Evolutionary conservation across 2,113 vertebrate genomes (phyloP).

Genomic region (Tauraco erythrolophus): DNA sequence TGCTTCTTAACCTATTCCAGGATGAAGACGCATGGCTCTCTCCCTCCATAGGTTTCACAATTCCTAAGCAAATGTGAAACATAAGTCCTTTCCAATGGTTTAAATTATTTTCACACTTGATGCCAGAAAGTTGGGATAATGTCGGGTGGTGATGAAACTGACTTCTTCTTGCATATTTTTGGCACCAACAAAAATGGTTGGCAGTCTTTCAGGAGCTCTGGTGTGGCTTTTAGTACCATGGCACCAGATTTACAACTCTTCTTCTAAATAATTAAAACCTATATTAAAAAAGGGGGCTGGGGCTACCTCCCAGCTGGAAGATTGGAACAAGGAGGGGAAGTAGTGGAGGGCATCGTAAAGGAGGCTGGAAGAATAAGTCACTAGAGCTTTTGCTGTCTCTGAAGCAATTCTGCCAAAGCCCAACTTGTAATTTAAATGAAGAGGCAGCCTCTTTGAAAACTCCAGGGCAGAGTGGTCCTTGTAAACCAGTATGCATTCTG

Average conservation of each 20-base stretch:
- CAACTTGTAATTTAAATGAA: background rate
- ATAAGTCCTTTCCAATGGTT: conserved; percentile 37
- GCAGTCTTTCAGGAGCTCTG: conserved; percentile 22
- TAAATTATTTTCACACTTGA: conserved; percentile 37
- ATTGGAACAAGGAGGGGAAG: conserved; percentile 20
- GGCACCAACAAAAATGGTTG: background rate
- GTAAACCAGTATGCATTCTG: background rate
- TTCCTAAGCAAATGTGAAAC: conserved; percentile 34
- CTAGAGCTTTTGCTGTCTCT: background rate
- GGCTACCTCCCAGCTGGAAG: conserved; percentile 55
- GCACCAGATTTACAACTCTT: conserved; percentile 41
- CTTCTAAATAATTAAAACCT: conserved; percentile 63
- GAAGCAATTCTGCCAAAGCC: background rate
- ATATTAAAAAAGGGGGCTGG: conserved; percentile 28
- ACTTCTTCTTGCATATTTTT: conserved; percentile 38
- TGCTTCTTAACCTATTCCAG: conserved; percentile 29
- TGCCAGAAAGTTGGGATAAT: conserved; percentile 40
- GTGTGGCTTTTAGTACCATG: conserved; percentile 52
- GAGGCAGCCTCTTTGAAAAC: background rate
- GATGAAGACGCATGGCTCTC: conserved; percentile 4
- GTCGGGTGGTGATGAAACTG: conserved; percentile 48
- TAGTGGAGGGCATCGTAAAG: background rate
- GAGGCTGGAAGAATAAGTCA: background rate
- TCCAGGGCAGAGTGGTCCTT: background rate
- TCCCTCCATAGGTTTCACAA: background rate